These are phyloP conservation scores for Hydrolagus affinis DNA, from an alignment of 2,113 vertebrate genomes.

Conservation along the genomic window DNA sequence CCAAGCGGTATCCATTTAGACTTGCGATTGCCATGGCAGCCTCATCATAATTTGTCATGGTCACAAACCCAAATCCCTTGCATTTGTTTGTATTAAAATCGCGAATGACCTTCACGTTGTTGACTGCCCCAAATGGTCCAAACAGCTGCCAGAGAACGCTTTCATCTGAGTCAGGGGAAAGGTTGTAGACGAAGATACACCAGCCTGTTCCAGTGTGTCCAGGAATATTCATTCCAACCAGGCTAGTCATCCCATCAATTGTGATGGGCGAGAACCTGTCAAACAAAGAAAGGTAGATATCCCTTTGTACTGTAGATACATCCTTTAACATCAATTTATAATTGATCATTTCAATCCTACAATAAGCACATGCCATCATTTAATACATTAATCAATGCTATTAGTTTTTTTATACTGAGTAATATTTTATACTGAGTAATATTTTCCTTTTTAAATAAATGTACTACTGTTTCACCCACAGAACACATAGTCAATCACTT, in stretches of 20 bases:
- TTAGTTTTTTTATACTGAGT: background rate
- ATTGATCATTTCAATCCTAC: constrained; percentile 33
- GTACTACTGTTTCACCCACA: no score
- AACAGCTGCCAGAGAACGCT: constrained; percentile 99
- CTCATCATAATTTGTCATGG: constrained; percentile 99
- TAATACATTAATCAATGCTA: background rate
- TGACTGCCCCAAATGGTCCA: constrained; percentile 95
- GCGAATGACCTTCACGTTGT: constrained; percentile 99
- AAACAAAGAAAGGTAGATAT: constrained; percentile 36
- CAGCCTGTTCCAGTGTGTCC: constrained; percentile 96
- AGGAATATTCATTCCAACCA: constrained; percentile 98
- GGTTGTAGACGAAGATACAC: constrained; percentile 99
- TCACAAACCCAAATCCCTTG: constrained; percentile 99
- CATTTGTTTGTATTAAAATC: constrained; percentile 99
- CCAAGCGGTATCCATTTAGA: constrained; percentile 98
- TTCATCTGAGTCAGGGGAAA: constrained; percentile 96
- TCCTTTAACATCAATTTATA: constrained; percentile 36
- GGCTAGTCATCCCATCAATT: constrained; percentile 98
- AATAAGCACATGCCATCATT: background rate
- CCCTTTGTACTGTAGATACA: constrained; percentile 53
- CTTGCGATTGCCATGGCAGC: constrained; percentile 99
- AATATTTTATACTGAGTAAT: background rate
- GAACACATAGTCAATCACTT: no score
- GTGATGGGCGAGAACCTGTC: constrained; percentile 97
- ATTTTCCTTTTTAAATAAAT: background rate